These are phyloP conservation scores for Zoanthus sansibaricus DNA, from an alignment of 92 coral and sea anemone genomes.

Conservation along the genomic window DNA sequence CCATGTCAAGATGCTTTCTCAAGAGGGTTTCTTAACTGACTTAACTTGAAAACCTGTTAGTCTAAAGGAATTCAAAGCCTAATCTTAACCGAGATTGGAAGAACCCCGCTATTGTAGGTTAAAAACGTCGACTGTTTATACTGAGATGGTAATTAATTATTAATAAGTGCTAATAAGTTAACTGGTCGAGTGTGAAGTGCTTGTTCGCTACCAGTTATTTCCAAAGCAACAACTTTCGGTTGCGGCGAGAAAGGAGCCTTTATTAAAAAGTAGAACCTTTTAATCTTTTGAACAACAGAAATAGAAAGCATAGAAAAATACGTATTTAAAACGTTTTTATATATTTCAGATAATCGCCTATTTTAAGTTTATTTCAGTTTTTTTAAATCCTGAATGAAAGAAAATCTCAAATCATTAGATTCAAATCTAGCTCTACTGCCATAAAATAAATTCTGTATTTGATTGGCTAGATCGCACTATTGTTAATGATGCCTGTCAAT, in stretches of 20 bases:
- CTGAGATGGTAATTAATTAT: constrained; percentile 48
- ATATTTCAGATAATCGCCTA: not conserved
- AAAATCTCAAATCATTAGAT: not conserved
- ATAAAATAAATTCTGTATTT: not conserved
- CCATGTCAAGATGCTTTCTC: not conserved
- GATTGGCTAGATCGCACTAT: not conserved
- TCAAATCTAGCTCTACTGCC: not conserved
- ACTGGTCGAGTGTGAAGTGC: constrained; percentile 48
- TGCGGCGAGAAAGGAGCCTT: not conserved
- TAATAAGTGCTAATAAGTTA: constrained; percentile 52
- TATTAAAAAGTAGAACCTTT: not conserved
- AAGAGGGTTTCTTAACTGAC: not conserved
- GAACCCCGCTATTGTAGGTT: constrained; percentile 13
- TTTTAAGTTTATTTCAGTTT: not conserved
- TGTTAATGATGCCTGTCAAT: not conserved
- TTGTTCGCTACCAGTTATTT: constrained; percentile 31
- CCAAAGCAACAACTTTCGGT: constrained; percentile 15
- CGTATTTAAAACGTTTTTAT: not conserved
- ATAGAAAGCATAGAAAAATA: not conserved
- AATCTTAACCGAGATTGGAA: not conserved
- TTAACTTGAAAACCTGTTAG: not conserved
- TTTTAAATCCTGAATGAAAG: not conserved
- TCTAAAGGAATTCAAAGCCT: not conserved
- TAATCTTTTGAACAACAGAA: not conserved
- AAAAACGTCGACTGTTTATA: constrained; percentile 41